A percentile compares a stretch with the other conserved stretches of the same genome.
phyloP scores from a whole-genome alignment of 2,113 vertebrate genomes.

The Albula goreensis region DNA sequence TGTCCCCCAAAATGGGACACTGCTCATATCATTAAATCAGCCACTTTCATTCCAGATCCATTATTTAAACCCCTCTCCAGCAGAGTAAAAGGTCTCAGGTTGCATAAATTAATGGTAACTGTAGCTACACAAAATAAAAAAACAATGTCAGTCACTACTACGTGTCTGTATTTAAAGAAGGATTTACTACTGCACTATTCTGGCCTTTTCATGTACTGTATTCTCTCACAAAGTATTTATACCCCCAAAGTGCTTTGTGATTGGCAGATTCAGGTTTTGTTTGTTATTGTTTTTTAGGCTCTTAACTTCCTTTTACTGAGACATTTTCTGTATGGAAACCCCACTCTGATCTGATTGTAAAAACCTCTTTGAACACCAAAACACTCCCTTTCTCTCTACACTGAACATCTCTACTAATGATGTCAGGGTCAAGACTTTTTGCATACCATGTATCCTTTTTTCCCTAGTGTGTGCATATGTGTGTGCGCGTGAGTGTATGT shows the following conservation, averaged over 20 bases:
- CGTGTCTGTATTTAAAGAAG: not conserved
- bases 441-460: too few relatives aligned
- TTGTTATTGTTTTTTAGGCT: not conserved
- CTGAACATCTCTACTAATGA: not conserved
- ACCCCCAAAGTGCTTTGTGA: slow-evolving; percentile 14
- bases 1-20: not conserved
- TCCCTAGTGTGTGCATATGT: not conserved
- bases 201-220: slow-evolving; percentile 11
- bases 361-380: slow-evolving; percentile 9
- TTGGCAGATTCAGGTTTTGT: not conserved
- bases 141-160: not conserved
- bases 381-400: not conserved
- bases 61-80: not conserved
- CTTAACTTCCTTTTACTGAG: not conserved
- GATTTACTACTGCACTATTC: not conserved
- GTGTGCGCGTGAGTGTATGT: not conserved
- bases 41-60: not conserved
- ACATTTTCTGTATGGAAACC: not conserved
- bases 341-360: slow-evolving; percentile 8
- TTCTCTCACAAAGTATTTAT: slow-evolving; percentile 6
- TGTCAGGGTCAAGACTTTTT: not conserved
- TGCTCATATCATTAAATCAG: not conserved
- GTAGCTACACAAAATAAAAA: not conserved
- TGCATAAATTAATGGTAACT: not conserved
- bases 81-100: not conserved